Percentiles rank a stretch among this genome's conserved stretches.
phyloP scores from a whole-genome alignment of 2,797 vertebrate species.

The Dendrocincla tyrannina region DNA sequence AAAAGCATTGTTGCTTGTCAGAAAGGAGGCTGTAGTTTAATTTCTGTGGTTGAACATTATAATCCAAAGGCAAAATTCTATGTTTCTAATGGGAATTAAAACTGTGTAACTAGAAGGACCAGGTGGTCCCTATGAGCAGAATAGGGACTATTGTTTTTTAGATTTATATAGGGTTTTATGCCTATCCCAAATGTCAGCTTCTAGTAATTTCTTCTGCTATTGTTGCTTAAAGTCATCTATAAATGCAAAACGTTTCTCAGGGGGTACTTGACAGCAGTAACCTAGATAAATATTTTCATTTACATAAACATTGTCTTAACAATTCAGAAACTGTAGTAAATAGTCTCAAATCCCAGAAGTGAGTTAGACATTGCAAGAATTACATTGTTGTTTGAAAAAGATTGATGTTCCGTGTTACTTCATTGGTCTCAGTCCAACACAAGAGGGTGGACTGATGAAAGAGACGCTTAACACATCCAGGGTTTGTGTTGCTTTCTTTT shows the following conservation, averaged over 20 bases:
- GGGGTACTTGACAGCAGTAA: slow-evolving; percentile 46
- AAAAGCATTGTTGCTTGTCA: not conserved
- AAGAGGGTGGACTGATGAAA: slow-evolving; percentile 37
- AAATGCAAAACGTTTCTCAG: slow-evolving; percentile 52
- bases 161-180: slow-evolving; percentile 12
- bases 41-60: slow-evolving; percentile 1
- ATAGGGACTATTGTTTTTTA: slow-evolving; percentile 8
- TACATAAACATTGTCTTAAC: slow-evolving; percentile 55
- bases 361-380: slow-evolving; percentile 22
- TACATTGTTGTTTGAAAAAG: slow-evolving; percentile 47
- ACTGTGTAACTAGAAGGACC: not conserved
- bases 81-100: slow-evolving; percentile 10
- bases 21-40: not conserved
- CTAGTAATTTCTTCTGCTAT: slow-evolving; percentile 48
- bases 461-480: slow-evolving; percentile 6
- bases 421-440: slow-evolving; percentile 11
- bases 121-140: slow-evolving; percentile 4
- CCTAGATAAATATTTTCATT: slow-evolving; percentile 65
- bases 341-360: slow-evolving; percentile 59
- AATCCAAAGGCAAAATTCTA: not conserved
- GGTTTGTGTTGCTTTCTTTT: slow-evolving; percentile 26
- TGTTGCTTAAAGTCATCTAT: slow-evolving; percentile 41
- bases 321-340: slow-evolving; percentile 67
- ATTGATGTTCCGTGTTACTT: slow-evolving; percentile 22
- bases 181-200: not conserved